Base-by-base conservation (phyloP, 2,113 vertebrate genomes). In the Pavo muticus region DNA sequence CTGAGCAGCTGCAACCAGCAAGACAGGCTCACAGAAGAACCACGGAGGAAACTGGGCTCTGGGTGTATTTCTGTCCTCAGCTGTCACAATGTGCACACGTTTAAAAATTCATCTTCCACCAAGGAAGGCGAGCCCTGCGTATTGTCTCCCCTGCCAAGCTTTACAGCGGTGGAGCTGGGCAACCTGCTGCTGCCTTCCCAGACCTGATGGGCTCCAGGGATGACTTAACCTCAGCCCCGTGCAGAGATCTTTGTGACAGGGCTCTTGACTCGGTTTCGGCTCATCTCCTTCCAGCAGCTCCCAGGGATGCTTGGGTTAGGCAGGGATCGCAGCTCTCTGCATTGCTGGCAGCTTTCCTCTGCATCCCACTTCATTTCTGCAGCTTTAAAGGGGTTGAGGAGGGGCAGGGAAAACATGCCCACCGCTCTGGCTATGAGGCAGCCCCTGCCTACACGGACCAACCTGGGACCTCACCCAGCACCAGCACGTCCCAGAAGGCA, bases 271-370 rank as follows among this genome's bases (percentile, higher is more conserved):
- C 71, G 80, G 94, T 90, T 94, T 95, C 59, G 35, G 90, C 70
- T 93, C 93, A 96, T 91, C 95, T 94, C 85, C 93, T 94, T 75
- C 61, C 90, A 86, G 92, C 79, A 74, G 80, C 90, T 93, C 90
- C 65, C 5, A 6, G 90, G 93, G 93, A 95, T 18, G 85, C 77
- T 84, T 2, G 45, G 83, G 80, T 94, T 87, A 91, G 2, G n/a
- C 0, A 3, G 80, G 48, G 88, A 88, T 8, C 3, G 85, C 85
- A 88, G 91, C 76, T 57, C 56, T 81, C 65, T 17, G 73, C 87
- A 76, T 84, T 81, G 88, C 90, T 30, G 84, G 48, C 73, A 78
- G 83, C 85, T 78, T 8, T 84, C 69, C 65, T 80, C 61, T 0
- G 1, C 48, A n/a, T 72, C 14, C 71, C 0, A 1, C 71, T 68